phyloP scores from a whole-genome alignment of 2,113 vertebrate genomes.

The Ovis canadensis region DNA sequence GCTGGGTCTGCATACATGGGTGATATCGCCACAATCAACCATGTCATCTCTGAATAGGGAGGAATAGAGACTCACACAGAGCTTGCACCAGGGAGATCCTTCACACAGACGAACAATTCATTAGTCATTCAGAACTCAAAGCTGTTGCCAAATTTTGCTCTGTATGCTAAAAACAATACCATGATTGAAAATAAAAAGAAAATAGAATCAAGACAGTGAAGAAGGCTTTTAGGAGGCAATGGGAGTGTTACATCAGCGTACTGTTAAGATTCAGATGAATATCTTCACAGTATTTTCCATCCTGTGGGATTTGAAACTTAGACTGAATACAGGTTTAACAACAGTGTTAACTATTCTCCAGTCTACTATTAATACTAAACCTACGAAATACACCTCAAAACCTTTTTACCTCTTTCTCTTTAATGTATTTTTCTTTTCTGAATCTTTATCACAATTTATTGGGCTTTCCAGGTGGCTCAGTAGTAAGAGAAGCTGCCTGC shows the following conservation, averaged over 20 bases:
- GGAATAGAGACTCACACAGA: slow-evolving; percentile 50
- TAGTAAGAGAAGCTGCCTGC: neutral
- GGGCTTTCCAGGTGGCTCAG: neutral
- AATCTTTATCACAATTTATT: neutral
- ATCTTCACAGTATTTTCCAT: neutral
- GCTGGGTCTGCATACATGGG: slow-evolving; percentile 49
- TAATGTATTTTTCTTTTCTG: neutral
- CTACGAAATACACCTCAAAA: neutral
- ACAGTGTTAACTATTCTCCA: neutral
- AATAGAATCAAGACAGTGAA: slow-evolving; percentile 23
- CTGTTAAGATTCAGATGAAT: neutral
- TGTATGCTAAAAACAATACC: slow-evolving; percentile 51
- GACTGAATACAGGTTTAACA: neutral
- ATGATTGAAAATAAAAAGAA: slow-evolving; percentile 36
- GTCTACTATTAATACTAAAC: neutral
- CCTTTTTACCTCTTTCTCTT: neutral
- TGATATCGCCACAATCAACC: slow-evolving; percentile 52
- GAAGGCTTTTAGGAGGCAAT: neutral
- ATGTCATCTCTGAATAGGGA: slow-evolving; percentile 58
- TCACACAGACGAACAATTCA: slow-evolving; percentile 64
- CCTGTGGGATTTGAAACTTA: neutral
- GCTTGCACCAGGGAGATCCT: slow-evolving; percentile 62
- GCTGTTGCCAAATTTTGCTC: slow-evolving; percentile 52
- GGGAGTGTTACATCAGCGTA: neutral
- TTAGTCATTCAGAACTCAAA: slow-evolving; percentile 62